Percentiles rank a stretch among this genome's conserved stretches.
Conservation (phyloP, 2,797 vertebrate species). For the Miichthys miiuy region DNA sequence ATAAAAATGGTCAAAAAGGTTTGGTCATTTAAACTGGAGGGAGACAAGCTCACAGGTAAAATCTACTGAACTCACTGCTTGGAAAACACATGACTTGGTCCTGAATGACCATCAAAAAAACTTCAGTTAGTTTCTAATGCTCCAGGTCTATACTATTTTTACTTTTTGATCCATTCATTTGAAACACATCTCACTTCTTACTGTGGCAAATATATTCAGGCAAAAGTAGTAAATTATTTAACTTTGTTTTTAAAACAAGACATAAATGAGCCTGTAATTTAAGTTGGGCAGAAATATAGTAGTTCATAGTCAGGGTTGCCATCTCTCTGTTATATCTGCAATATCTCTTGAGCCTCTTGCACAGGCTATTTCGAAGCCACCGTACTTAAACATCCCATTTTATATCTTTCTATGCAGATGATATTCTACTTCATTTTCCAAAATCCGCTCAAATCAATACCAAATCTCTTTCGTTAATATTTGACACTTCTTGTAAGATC, state of each 20-base stretch:
- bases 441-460: background rate
- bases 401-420: background rate
- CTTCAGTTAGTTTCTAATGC: background rate
- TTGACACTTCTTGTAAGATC: background rate
- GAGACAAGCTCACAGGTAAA: slow-evolving; percentile 27
- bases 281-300: background rate
- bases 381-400: background rate
- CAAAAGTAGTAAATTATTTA: background rate
- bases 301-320: background rate
- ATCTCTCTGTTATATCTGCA: background rate
- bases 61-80: slow-evolving; percentile 31
- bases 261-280: background rate
- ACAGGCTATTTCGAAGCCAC: background rate
- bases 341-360: background rate
- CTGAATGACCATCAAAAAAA: slow-evolving; percentile 12
- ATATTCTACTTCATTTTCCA: background rate
- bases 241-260: background rate
- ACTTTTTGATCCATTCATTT: background rate
- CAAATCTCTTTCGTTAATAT: background rate
- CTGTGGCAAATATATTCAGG: background rate
- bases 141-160: background rate
- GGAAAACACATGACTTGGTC: slow-evolving; percentile 34
- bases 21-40: slow-evolving; percentile 58
- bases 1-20: slow-evolving; percentile 65
- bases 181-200: background rate